A percentile compares a stretch with the other conserved stretches of the same genome.
Conservation (phyloP, 1,140 invertebrate genomes). For the Eueides isabella region DNA sequence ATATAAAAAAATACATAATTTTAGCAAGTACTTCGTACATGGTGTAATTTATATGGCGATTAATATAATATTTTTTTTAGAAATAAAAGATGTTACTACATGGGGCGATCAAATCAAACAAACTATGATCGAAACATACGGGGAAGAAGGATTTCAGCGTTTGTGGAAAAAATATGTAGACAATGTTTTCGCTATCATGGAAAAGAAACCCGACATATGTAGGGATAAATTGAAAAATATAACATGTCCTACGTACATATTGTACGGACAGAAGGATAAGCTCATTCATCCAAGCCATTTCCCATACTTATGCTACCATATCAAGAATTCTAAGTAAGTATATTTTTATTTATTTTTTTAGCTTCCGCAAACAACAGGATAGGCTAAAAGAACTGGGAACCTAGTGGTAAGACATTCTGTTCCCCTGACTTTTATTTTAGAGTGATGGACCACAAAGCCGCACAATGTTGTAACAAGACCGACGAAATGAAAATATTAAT, state of each 20-base stretch:
- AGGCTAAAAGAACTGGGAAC: too few relatives aligned
- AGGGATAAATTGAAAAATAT: slow-evolving; percentile 84
- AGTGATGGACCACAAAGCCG: too few relatives aligned
- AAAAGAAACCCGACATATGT: slow-evolving; percentile 85
- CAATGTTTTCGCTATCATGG: slow-evolving; percentile 66
- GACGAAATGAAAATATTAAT: too few relatives aligned
- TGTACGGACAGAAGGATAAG: slow-evolving; percentile 92
- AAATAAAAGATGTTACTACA: slow-evolving; percentile 85
- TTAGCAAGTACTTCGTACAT: too few relatives aligned
- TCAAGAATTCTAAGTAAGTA: slow-evolving; percentile 84
- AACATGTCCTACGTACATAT: slow-evolving; percentile 88
- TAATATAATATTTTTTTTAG: slow-evolving; percentile 56
- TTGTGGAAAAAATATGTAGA: slow-evolving; percentile 90
- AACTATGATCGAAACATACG: slow-evolving; percentile 89
- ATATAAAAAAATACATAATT: too few relatives aligned
- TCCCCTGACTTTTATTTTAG: too few relatives aligned
- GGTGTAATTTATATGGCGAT: too few relatives aligned
- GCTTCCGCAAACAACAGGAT: too few relatives aligned
- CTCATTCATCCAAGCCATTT: slow-evolving; percentile 88
- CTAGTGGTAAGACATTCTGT: too few relatives aligned
- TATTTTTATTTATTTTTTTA: too few relatives aligned
- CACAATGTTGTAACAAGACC: too few relatives aligned
- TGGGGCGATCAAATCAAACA: slow-evolving; percentile 92
- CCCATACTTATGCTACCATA: slow-evolving; percentile 85
- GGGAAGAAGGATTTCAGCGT: slow-evolving; percentile 86